A percentile compares a stretch with the other conserved stretches of the same genome.
Evolutionary conservation across 64 coral and sea anemone genomes (phyloP).

Genomic region (Cladopsammia gracilis): DNA sequence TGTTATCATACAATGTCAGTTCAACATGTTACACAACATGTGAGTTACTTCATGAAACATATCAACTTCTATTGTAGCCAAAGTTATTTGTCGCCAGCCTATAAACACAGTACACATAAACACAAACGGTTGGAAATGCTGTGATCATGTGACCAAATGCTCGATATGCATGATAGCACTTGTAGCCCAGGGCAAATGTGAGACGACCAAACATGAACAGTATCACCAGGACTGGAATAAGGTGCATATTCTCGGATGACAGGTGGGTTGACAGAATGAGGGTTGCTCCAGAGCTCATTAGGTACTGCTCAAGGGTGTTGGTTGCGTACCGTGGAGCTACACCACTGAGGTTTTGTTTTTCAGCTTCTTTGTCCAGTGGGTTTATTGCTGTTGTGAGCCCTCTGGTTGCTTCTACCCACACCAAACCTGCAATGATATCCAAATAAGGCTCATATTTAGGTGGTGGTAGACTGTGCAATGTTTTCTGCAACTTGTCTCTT

Average conservation of each 20-base stretch:
- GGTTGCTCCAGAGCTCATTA: constrained; percentile 18
- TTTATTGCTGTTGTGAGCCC: constrained; percentile 50
- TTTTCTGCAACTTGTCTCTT: too few relatives aligned
- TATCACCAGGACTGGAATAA: constrained; percentile 30
- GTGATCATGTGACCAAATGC: constrained; percentile 45
- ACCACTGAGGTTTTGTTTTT: constrained; percentile 38
- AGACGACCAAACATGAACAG: constrained; percentile 41
- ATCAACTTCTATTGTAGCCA: constrained; percentile 1
- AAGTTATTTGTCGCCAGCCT: constrained; percentile 25
- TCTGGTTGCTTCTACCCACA: constrained; percentile 54
- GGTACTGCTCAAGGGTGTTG: constrained; percentile 53
- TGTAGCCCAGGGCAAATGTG: constrained; percentile 42
- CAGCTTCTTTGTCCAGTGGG: constrained; percentile 25
- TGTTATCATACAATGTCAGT: too few relatives aligned
- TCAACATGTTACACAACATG: too few relatives aligned
- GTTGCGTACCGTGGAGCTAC: constrained; percentile 39
- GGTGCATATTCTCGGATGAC: constrained; percentile 43
- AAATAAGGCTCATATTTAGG: background rate
- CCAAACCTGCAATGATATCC: background rate
- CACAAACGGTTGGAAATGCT: background rate
- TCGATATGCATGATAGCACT: constrained; percentile 39
- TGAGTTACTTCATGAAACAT: background rate
- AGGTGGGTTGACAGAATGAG: constrained; percentile 29
- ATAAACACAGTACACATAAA: constrained; percentile 49
- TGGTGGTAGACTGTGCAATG: background rate